These are phyloP conservation scores for Atlantisia rogersi DNA, from an alignment of 2,113 vertebrate species.

Conservation along the genomic window DNA sequence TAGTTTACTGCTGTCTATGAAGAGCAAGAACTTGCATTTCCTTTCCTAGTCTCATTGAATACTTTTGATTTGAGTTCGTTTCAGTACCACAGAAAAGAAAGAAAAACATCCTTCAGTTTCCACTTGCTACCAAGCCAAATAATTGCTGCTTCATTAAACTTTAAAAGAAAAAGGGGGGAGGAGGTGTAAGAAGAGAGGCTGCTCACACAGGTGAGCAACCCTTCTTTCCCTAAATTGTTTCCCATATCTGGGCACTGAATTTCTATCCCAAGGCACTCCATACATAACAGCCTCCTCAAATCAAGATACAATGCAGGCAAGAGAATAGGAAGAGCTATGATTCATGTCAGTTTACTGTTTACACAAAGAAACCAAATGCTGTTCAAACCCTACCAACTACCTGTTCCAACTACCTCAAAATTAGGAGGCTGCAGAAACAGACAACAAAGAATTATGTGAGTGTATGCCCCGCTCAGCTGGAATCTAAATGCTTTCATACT, in stretches of 20 bases:
- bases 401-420: not conserved
- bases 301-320: not conserved
- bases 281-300: not conserved
- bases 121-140: not conserved
- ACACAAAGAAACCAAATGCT: not conserved
- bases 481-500: not conserved
- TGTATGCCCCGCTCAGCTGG: not conserved
- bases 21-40: conserved; percentile 7
- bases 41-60: not conserved
- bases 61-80: not conserved
- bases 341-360: not conserved
- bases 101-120: not conserved
- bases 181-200: not conserved
- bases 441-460: not conserved
- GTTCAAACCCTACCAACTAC: not conserved
- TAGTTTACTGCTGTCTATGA: not conserved
- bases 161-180: not conserved
- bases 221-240: not conserved
- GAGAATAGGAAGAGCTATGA: not conserved
- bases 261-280: not conserved
- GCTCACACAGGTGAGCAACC: not conserved
- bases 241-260: not conserved
- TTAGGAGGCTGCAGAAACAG: not conserved
- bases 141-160: not conserved
- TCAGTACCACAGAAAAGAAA: not conserved